Conservation (phyloP, 2,113 vertebrate genomes). For the Myrmophylax atrothorax region DNA sequence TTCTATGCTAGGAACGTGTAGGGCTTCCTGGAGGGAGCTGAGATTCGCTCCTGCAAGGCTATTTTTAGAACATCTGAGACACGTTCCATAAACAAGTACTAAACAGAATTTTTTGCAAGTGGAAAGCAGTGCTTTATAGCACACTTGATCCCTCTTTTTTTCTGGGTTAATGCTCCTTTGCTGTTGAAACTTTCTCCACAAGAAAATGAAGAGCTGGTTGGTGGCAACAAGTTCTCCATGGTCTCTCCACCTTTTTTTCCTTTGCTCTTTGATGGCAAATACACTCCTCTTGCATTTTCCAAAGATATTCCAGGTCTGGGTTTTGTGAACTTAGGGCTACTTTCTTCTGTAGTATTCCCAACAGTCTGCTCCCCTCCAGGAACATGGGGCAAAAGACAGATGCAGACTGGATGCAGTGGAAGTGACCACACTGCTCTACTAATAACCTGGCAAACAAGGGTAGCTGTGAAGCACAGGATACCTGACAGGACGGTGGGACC, state of each 20-base stretch:
- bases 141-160: neutral
- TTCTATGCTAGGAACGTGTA: constrained; percentile 62
- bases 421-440: neutral
- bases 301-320: neutral
- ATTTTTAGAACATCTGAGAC: constrained; percentile 64
- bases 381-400: neutral
- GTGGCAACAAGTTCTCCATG: neutral
- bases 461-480: neutral
- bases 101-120: neutral
- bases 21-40: constrained; percentile 57
- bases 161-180: neutral
- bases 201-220: neutral
- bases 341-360: neutral
- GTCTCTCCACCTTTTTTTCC: neutral
- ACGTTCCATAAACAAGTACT: constrained; percentile 53
- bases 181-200: constrained; percentile 20
- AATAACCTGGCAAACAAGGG: neutral
- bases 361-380: neutral
- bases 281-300: neutral
- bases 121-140: neutral
- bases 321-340: neutral
- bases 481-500: neutral
- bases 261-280: neutral
- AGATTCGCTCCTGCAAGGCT: constrained; percentile 13
- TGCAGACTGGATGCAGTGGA: neutral